Conservation (phyloP, 64 coral and sea anemone species). For the Stichodactyla mertensii region DNA sequence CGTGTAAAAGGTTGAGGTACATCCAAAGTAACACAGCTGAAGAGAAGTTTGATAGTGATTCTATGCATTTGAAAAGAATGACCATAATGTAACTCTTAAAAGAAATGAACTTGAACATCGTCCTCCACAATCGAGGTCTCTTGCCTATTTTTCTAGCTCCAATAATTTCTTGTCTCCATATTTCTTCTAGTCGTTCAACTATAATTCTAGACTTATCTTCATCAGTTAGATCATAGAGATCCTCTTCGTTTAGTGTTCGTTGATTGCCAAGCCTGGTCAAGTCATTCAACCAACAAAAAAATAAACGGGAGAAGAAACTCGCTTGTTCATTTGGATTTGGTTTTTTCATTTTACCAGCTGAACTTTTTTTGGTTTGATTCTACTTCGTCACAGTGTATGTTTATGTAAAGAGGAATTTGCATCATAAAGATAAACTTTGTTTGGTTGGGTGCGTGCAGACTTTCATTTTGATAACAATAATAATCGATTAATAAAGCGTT, state of each 20-base stretch:
- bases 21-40: slow-evolving; percentile 16
- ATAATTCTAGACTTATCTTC: neutral
- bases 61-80: neutral
- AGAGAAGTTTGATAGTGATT: neutral
- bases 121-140: slow-evolving; percentile 31
- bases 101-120: slow-evolving; percentile 9
- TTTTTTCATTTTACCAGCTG: too few species aligned
- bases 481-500: too few species aligned
- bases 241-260: neutral
- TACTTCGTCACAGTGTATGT: too few species aligned
- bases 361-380: too few species aligned
- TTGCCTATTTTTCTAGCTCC: neutral
- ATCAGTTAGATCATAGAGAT: slow-evolving; percentile 17
- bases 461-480: too few species aligned
- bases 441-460: too few species aligned
- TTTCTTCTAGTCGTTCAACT: neutral
- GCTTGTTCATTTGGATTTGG: neutral
- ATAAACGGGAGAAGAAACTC: neutral
- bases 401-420: too few species aligned
- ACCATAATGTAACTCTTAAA: neutral
- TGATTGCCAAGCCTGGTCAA: neutral
- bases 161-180: slow-evolving; percentile 5
- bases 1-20: neutral
- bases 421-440: too few species aligned
- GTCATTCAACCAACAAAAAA: neutral